Evolutionary conservation across 2,113 vertebrate genomes (phyloP).

Genomic region (Sylvilagus bachmani): DNA sequence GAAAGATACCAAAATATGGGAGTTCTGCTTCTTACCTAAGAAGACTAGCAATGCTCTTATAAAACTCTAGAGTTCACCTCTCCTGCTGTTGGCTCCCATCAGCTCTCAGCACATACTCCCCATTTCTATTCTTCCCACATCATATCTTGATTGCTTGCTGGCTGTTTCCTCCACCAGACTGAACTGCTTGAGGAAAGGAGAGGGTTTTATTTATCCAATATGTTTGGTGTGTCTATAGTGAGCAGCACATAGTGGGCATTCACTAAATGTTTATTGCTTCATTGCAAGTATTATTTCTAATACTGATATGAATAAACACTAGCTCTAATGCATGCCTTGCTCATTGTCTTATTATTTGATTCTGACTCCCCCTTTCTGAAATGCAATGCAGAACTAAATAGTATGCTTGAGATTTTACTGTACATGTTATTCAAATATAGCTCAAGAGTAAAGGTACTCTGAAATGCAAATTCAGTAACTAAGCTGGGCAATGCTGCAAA

Average conservation of each 20-base stretch:
- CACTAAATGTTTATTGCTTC: background rate
- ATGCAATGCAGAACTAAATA: background rate
- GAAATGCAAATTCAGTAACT: conserved; percentile 64
- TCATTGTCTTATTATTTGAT: background rate
- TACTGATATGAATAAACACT: background rate
- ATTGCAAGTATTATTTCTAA: background rate
- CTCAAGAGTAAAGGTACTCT: conserved; percentile 29
- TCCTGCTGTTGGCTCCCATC: background rate
- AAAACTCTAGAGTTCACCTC: background rate
- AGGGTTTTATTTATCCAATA: background rate
- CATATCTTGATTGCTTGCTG: background rate
- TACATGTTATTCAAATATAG: conserved; percentile 30
- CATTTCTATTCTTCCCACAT: background rate
- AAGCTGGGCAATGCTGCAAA: conserved; percentile 20
- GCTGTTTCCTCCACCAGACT: background rate
- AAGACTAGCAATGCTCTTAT: background rate
- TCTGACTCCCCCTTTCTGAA: background rate
- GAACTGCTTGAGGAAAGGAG: background rate
- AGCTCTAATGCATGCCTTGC: background rate
- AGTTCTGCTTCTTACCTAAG: conserved; percentile 25
- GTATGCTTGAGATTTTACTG: conserved; percentile 42
- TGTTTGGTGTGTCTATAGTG: background rate
- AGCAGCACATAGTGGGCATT: background rate
- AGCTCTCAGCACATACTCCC: background rate
- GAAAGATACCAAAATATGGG: background rate